Base-by-base conservation (phyloP, 2,797 vertebrate species). In the Ptychobarbus kaznakovi region DNA sequence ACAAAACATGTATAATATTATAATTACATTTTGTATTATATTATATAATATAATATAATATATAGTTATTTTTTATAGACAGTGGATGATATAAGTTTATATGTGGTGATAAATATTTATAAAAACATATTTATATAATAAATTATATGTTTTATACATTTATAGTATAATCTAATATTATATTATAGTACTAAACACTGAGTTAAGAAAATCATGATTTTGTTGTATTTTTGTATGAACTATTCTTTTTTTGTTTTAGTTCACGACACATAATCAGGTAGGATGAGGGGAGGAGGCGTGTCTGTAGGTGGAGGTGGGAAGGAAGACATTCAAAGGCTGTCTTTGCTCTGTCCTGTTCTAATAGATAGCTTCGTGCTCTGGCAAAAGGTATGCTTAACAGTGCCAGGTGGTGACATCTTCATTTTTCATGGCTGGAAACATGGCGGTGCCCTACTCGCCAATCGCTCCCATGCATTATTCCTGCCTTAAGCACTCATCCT, bases 381-480 rank as follows among this genome's bases (percentile, higher is more conserved):
- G 79, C 88, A 81, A 87, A 91, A 92, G 90, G 88, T 91, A 89
- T 88, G 88, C 87, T 90, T 88, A 91, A 92, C 91, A 93, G 89
- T 77, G 73, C 87, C 90, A 92, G 91, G 91, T 91, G 90, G 92
- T 93, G 93, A 94, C 92, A 93, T 92, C 92, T 93, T 94, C 88
- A 94, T 95, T 93, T 94, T 93, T 94, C 92, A 93, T 80, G 15
- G 86, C 78, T 77, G 11, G 81, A 90, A 90, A 90, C 90, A 90
- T 90, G 90, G 86, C 86, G 51, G 81, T 87, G 69, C 42, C 20
- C 86, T 88, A 82, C 81, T 88, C 86, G 78, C 87, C 86, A 85
- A 88, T 86, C 87, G 82, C 89, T 85, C 84, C 90, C 81, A 92
- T 93, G 92, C 93, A 94, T 95, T 94, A 94, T 94, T 94, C 94